These are phyloP conservation scores for Zelleria hepariella DNA, from an alignment of 2,888 invertebrate species.

Conservation along the genomic window DNA sequence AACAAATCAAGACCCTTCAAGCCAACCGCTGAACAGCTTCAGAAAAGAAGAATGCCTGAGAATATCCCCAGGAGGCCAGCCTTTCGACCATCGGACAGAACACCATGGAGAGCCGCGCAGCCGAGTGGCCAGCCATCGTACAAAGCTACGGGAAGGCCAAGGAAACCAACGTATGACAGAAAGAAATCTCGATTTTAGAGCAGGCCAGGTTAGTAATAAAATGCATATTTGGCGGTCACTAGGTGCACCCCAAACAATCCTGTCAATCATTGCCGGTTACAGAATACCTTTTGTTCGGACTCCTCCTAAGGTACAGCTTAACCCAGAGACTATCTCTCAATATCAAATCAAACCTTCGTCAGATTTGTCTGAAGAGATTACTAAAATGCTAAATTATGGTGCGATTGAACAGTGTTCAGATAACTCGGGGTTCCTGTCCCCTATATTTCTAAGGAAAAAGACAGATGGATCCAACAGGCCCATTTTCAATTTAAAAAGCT, in stretches of 20 bases:
- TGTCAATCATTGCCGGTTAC: not conserved
- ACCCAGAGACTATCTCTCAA: not conserved
- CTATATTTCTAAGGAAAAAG: not conserved
- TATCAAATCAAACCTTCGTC: not conserved
- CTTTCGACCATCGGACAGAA: too few species aligned
- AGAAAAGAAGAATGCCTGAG: too few species aligned
- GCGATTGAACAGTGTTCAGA: not conserved
- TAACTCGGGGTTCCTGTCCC: not conserved
- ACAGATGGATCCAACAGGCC: not conserved
- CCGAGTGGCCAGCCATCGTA: too few species aligned
- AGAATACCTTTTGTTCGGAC: constrained; percentile 2
- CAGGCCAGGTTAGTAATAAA: not conserved
- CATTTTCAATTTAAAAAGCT: not conserved
- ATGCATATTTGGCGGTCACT: not conserved
- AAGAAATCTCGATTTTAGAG: not conserved
- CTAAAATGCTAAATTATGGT: not conserved
- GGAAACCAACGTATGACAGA: not conserved
- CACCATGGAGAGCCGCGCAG: too few species aligned
- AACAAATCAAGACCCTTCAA: too few species aligned
- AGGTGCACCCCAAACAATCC: not conserved
- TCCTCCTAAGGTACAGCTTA: too few species aligned
- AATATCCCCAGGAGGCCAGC: too few species aligned
- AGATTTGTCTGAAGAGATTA: not conserved
- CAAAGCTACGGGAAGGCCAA: too few species aligned
- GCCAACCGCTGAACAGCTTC: too few species aligned